Conservation (phyloP, 1,140 invertebrate species). For the Scaptomyza montana region DNA sequence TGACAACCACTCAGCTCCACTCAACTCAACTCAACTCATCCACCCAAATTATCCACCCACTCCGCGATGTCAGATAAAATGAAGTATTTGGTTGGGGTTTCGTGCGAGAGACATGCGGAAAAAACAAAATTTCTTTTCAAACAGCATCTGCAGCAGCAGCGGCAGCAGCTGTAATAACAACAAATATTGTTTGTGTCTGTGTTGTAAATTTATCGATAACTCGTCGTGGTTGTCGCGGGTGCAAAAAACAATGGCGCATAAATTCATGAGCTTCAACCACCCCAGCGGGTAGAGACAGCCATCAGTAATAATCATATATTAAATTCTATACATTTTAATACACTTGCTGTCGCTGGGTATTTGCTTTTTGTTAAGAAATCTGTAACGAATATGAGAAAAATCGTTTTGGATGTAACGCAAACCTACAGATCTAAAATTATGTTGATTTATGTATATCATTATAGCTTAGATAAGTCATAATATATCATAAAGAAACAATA, state of each 20-base stretch:
- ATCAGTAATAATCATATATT: slow-evolving; percentile 54
- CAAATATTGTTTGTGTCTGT: slow-evolving; percentile 67
- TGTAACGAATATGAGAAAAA: not conserved
- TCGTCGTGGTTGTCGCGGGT: slow-evolving; percentile 34
- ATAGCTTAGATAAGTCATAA: not conserved
- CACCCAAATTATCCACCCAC: slow-evolving; percentile 31
- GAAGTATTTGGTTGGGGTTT: slow-evolving; percentile 60
- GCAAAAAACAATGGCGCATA: slow-evolving; percentile 32
- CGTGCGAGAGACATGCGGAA: slow-evolving; percentile 48
- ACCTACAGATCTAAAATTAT: no score
- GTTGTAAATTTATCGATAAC: slow-evolving; percentile 71
- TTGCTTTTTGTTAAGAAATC: not conserved
- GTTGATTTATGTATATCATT: no score
- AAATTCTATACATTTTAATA: slow-evolving; percentile 42
- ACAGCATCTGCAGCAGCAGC: slow-evolving; percentile 25
- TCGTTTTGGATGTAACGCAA: no score
- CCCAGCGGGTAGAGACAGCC: slow-evolving; percentile 1
- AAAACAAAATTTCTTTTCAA: slow-evolving; percentile 71
- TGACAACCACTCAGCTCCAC: slow-evolving; percentile 42
- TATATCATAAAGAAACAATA: no score
- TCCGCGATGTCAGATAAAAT: slow-evolving; percentile 71
- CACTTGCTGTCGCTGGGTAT: not conserved
- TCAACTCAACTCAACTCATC: slow-evolving; percentile 21
- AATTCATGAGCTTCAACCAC: slow-evolving; percentile 26
- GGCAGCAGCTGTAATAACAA: slow-evolving; percentile 12